Percentiles rank a stretch among this genome's conserved stretches.
Evolutionary conservation across 1,140 invertebrate genomes (phyloP).

Genomic region (Platyscapa corneri): DNA sequence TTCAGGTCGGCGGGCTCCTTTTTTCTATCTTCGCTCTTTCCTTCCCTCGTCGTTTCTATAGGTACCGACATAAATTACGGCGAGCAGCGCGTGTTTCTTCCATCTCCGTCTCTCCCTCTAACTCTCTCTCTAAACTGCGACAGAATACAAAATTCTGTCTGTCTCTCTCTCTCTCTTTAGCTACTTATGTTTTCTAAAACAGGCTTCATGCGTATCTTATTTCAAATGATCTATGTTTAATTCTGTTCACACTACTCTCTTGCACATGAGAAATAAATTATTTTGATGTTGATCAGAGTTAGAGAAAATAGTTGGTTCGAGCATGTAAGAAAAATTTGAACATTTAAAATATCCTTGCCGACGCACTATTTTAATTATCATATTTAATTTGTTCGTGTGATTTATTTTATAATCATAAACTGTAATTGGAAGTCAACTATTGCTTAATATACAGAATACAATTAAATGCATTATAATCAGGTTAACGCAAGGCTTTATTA

Average conservation of each 20-base stretch:
- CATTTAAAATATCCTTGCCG: background rate
- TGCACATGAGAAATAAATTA: constrained; percentile 23
- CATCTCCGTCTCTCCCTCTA: background rate
- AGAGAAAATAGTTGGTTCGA: background rate
- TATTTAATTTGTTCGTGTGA: background rate
- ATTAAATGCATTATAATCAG: background rate
- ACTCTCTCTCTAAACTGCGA: background rate
- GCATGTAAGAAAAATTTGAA: constrained; percentile 7
- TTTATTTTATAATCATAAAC: background rate
- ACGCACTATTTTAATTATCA: background rate
- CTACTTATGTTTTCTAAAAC: constrained; percentile 28
- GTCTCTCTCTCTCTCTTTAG: background rate
- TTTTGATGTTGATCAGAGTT: constrained; percentile 18
- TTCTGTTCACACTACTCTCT: constrained; percentile 12
- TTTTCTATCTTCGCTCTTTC: constrained; percentile 50
- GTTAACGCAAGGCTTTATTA: no score
- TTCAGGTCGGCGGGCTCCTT: constrained; percentile 52
- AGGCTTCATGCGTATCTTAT: constrained; percentile 20
- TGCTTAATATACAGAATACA: background rate
- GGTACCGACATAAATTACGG: constrained; percentile 67
- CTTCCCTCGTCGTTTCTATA: constrained; percentile 40
- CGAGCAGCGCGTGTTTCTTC: constrained; percentile 48
- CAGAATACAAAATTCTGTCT: constrained; percentile 7
- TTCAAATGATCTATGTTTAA: constrained; percentile 28
- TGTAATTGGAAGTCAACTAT: background rate